Evolutionary conservation across 1,140 invertebrate genomes (phyloP), one percentile per base, ranked within the genome.

Genomic region (Sycobia sp.): DNA sequence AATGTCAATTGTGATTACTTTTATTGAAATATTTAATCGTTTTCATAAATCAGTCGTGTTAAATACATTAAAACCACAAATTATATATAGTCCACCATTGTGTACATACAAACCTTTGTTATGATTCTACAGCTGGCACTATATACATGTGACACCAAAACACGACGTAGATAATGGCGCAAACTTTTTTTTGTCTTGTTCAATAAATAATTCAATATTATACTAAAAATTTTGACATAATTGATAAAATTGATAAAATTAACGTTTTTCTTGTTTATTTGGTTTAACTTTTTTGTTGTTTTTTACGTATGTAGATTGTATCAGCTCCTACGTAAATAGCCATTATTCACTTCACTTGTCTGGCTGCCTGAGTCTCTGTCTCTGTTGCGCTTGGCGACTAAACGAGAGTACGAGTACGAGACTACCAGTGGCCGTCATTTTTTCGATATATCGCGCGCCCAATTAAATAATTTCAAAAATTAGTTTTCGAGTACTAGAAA

Each of bases 91-190:
- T n/a, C 13, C 11, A 10, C 32, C 14, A 27, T 27, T 41, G 36
- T 53, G 27, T 46, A 25, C 47, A 46, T 43, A 62, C 41, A 39
- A 62, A 62, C 60, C 60, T 62, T 62, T 55, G 60, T 55, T 54
- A 36, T 55, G 50, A 41, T 49, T 55, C n/a, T 23, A 20, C 22
- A 8, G 32, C 55, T 3, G 38, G 32, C 36, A 58, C 4, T n/a
- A 11, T 2, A 25, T 13, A 38, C 27, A n/a, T 16, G 13, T 20
- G 0, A n/a, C 16, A 39, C 3, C 11, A 39, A 27, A 49, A 1
- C 4, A 14, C 4, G 1, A 29, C 38, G 20, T 20, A 8, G 14
- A n/a, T 13, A 18, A 16, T 27, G 13, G 14, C 53, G 11, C 36
- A 4, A 41, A 27, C 41, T 14, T 41, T 54, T 54, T n/a, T n/a